Percentiles rank a stretch among this genome's conserved stretches.
Conservation (phyloP, 2,797 vertebrate genomes). For the Periparus ater region DNA sequence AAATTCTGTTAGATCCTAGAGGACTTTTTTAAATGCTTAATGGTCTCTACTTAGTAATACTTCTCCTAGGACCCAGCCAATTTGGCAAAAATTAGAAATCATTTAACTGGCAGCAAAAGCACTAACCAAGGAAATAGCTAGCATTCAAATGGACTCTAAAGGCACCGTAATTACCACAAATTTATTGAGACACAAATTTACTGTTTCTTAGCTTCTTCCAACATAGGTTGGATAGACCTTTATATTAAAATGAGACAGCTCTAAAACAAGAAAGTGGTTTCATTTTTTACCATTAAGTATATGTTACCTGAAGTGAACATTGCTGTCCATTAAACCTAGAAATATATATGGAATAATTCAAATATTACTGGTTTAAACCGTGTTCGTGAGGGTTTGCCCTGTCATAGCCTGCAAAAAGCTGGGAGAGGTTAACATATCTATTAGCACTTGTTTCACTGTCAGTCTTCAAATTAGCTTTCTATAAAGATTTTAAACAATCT, state of each 20-base stretch:
- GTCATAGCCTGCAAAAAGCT: not conserved
- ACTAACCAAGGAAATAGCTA: not conserved
- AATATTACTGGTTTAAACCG: not conserved
- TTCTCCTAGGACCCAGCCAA: not conserved
- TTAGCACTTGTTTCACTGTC: not conserved
- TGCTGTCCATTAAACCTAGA: not conserved
- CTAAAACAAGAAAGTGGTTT: not conserved
- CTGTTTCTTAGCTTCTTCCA: not conserved
- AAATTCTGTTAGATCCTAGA: not conserved
- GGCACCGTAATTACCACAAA: not conserved
- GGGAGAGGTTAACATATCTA: not conserved
- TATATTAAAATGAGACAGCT: not conserved
- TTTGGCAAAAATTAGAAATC: constrained; percentile 34
- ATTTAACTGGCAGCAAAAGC: constrained; percentile 32
- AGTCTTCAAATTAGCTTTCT: not conserved
- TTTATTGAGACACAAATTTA: not conserved
- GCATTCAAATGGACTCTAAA: constrained; percentile 14
- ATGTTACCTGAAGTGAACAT: not conserved
- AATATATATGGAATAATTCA: not conserved
- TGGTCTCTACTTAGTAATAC: constrained; percentile 20
- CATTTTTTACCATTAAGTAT: not conserved
- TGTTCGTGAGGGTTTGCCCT: not conserved
- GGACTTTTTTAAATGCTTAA: constrained; percentile 7
- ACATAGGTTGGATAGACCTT: not conserved
- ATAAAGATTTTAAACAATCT: not conserved